A percentile compares a stretch with the other conserved stretches of the same genome.
These are phyloP conservation scores for Pollenia labialis DNA, from an alignment of 2,888 invertebrate genomes.

Conservation along the genomic window DNA sequence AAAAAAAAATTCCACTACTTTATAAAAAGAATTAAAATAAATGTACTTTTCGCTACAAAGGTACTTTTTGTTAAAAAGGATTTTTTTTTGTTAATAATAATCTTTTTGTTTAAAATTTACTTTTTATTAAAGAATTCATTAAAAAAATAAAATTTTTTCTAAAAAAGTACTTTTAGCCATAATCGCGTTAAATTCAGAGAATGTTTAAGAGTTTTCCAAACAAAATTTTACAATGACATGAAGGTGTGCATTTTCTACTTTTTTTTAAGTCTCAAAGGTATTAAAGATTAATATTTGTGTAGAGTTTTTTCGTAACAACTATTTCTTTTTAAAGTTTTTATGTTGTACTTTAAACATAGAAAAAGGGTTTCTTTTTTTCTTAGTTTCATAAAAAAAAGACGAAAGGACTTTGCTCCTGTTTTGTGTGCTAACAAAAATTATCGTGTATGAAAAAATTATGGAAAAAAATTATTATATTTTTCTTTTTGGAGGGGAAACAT, in stretches of 20 bases:
- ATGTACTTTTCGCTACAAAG: too few species aligned
- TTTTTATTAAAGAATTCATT: too few species aligned
- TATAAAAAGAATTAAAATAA: too few species aligned
- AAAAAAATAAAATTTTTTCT: not conserved
- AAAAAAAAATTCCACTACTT: too few species aligned
- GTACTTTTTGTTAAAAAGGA: too few species aligned
- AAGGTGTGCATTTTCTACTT: not conserved
- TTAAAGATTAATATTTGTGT: conserved; percentile 58
- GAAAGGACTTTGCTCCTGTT: not conserved
- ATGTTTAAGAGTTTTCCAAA: not conserved
- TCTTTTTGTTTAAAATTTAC: too few species aligned
- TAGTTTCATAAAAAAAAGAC: not conserved
- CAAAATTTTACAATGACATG: not conserved
- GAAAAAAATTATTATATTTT: conserved; percentile 8
- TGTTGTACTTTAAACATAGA: not conserved
- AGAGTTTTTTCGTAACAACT: conserved; percentile 28
- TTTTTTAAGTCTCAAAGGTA: conserved; percentile 56
- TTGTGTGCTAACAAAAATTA: not conserved
- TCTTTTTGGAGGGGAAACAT: conserved; percentile 10
- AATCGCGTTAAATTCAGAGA: not conserved
- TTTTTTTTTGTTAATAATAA: too few species aligned
- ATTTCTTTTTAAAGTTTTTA: conserved; percentile 18
- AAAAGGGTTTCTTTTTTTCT: not conserved
- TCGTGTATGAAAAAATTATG: conserved; percentile 18
- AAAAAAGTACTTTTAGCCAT: not conserved